These are phyloP conservation scores for Mormyrus hasselquistii DNA, from an alignment of 2,797 vertebrate species.

Conservation along the genomic window DNA sequence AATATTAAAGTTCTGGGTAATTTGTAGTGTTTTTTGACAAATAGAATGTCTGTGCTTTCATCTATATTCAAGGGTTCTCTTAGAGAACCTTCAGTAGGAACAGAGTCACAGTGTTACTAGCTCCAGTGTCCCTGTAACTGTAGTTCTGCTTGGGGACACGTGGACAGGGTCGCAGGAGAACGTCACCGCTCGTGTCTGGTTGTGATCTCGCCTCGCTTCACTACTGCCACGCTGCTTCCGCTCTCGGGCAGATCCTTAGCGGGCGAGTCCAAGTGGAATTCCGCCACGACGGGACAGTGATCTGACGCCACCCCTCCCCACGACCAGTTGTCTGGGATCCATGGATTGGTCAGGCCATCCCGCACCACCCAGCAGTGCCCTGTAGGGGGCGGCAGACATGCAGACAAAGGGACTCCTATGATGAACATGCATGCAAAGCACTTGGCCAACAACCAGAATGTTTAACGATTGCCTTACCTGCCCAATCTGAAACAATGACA, in stretches of 20 bases:
- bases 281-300: conserved; percentile 82
- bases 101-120: conserved; percentile 16
- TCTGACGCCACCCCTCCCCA: conserved; percentile 91
- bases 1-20: background rate
- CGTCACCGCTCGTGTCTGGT: conserved; percentile 83
- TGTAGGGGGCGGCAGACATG: conserved; percentile 43
- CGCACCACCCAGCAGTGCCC: conserved; percentile 82
- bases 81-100: background rate
- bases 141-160: background rate
- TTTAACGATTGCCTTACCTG: background rate
- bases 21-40: background rate
- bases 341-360: conserved; percentile 88
- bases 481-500: background rate
- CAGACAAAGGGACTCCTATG: background rate
- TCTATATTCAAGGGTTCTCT: background rate
- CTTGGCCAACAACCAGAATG: background rate
- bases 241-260: conserved; percentile 64
- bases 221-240: conserved; percentile 52
- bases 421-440: background rate
- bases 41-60: background rate
- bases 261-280: conserved; percentile 69
- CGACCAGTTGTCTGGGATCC: conserved; percentile 96
- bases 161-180: background rate
- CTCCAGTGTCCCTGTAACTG: background rate
- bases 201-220: conserved; percentile 67